Conservation (phyloP, 2,797 vertebrate genomes). For the Pseudochaenichthys georgianus region DNA sequence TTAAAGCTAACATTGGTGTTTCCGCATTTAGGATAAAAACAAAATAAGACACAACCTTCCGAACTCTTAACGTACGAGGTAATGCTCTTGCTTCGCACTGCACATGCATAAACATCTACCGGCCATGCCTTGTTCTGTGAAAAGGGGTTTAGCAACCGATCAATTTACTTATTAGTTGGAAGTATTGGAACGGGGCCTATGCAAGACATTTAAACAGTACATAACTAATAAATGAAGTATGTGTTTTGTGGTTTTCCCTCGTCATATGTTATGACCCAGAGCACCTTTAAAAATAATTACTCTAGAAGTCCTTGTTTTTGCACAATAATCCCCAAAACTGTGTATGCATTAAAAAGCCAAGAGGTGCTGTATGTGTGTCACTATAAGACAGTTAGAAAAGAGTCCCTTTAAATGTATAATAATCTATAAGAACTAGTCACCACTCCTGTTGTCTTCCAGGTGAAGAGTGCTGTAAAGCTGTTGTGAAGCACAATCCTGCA, state of each 20-base stretch:
- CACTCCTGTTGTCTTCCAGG: constrained; percentile 25
- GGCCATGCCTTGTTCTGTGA: background rate
- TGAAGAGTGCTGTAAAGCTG: constrained; percentile 33
- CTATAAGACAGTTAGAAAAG: constrained; percentile 22
- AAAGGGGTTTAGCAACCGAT: constrained; percentile 23
- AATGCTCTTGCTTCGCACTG: background rate
- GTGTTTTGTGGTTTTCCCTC: constrained; percentile 41
- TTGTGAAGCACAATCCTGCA: constrained; percentile 51
- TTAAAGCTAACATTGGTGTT: background rate
- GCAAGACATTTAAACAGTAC: constrained; percentile 45
- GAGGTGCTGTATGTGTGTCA: constrained; percentile 1
- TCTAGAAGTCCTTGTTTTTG: constrained; percentile 11
- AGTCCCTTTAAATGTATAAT: constrained; percentile 44
- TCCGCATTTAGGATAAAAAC: constrained; percentile 2
- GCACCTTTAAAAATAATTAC: background rate
- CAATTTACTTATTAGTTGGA: constrained; percentile 13
- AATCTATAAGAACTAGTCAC: constrained; percentile 19
- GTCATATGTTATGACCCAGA: constrained; percentile 29
- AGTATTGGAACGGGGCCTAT: constrained; percentile 50
- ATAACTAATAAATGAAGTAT: constrained; percentile 24
- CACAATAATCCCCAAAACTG: constrained; percentile 24
- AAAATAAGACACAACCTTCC: background rate
- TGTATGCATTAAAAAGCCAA: constrained; percentile 17
- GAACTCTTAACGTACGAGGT: background rate
- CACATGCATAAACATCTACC: background rate